Percentiles rank a stretch among this genome's conserved stretches.
Conservation (phyloP, 2,797 vertebrate genomes). For the Sarcoramphus papa region DNA sequence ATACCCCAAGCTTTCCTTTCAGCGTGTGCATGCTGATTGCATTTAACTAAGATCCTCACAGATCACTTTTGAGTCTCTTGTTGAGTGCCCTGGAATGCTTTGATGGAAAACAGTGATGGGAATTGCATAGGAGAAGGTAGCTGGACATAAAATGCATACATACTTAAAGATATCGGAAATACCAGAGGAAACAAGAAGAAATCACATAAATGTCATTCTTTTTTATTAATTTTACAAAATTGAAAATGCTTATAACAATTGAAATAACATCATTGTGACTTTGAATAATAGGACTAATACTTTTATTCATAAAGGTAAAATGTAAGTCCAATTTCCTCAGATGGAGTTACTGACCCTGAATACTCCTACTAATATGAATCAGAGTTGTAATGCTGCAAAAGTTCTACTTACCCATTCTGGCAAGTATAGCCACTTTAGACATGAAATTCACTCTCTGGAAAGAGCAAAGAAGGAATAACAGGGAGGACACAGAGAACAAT, state of each 20-base stretch:
- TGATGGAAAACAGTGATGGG: not conserved
- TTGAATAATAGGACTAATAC: not conserved
- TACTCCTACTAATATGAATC: not conserved
- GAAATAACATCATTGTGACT: not conserved
- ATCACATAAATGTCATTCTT: not conserved
- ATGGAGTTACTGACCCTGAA: not conserved
- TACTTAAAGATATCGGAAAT: not conserved
- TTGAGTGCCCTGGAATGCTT: not conserved
- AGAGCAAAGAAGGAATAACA: not conserved
- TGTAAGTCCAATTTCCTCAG: not conserved
- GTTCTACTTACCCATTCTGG: not conserved
- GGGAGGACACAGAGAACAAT: not conserved
- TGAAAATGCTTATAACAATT: not conserved
- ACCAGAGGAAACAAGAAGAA: not conserved
- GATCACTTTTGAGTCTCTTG: not conserved
- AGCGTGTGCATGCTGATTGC: not conserved
- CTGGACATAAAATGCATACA: not conserved
- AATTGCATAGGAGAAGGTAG: not conserved
- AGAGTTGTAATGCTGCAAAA: not conserved
- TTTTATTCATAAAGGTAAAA: not conserved
- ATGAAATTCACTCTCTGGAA: not conserved
- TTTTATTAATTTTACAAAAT: not conserved
- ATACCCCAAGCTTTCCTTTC: not conserved
- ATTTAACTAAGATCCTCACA: not conserved
- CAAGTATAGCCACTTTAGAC: not conserved